phyloP scores from a whole-genome alignment of 2,888 invertebrate genomes.

The Tipula confusa region DNA sequence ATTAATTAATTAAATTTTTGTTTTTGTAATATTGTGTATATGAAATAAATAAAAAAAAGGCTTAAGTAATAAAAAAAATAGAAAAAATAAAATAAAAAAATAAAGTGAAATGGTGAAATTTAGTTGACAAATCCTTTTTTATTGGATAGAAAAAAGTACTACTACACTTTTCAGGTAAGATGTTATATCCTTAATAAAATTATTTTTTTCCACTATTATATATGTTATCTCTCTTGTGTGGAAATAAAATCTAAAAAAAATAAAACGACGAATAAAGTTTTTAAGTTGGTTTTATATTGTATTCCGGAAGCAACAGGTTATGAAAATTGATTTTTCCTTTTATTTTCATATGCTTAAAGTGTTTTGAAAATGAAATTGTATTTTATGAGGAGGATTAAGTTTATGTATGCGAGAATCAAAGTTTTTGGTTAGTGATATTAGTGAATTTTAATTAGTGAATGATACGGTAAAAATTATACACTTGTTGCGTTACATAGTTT shows the following conservation, averaged over 20 bases:
- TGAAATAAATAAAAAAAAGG: not conserved
- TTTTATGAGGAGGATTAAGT: not conserved
- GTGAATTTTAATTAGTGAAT: too few relatives aligned
- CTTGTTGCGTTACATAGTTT: too few relatives aligned
- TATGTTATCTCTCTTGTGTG: not conserved
- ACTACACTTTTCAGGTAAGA: constrained; percentile 27
- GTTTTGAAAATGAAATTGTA: not conserved
- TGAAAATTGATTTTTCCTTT: not conserved
- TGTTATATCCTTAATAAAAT: not conserved
- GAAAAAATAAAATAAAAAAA: constrained; percentile 1
- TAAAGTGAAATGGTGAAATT: constrained; percentile 30
- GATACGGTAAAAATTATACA: too few relatives aligned
- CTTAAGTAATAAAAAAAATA: not conserved
- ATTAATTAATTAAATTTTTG: not conserved
- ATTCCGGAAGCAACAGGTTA: not conserved
- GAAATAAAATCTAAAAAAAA: not conserved
- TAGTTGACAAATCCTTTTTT: constrained; percentile 30
- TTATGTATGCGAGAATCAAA: not conserved
- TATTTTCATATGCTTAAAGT: not conserved
- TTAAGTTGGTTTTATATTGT: not conserved
- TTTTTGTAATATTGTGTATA: not conserved
- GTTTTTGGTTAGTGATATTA: not conserved
- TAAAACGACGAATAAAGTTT: not conserved
- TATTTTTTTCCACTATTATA: not conserved
- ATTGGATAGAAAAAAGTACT: constrained; percentile 26